Percentiles rank a stretch among this genome's conserved stretches.
These are phyloP conservation scores for Ahaetulla prasina DNA, from an alignment of 2,113 vertebrate genomes.

Conservation along the genomic window DNA sequence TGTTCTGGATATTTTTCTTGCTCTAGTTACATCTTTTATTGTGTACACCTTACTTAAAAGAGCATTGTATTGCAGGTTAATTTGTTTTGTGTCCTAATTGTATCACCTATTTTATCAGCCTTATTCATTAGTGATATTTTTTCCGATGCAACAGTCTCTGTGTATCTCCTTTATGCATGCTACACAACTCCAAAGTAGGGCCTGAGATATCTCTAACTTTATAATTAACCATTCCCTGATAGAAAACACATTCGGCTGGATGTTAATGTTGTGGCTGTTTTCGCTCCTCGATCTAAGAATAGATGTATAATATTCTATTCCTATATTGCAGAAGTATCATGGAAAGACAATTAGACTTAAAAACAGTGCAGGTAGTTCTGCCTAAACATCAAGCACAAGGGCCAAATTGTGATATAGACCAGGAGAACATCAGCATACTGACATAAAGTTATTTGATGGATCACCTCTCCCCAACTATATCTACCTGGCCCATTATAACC, in stretches of 20 bases:
- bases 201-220: not conserved
- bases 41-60: not conserved
- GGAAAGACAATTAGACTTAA: not conserved
- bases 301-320: not conserved
- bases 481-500: not conserved
- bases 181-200: not conserved
- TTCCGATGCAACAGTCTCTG: not conserved
- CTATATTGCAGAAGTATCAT: not conserved
- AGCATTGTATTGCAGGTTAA: not conserved
- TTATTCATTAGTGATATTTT: not conserved
- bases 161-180: not conserved
- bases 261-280: not conserved
- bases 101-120: not conserved
- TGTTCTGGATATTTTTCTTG: not conserved
- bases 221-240: not conserved
- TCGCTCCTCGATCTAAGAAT: not conserved
- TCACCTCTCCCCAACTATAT: not conserved
- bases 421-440: not conserved
- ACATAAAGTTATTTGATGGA: not conserved
- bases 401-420: not conserved
- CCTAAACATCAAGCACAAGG: not conserved
- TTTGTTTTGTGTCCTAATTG: not conserved
- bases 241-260: not conserved
- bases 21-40: not conserved
- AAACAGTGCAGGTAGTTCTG: not conserved